phyloP scores from a whole-genome alignment of 92 coral and sea anemone genomes.

The Palythoa caribaeorum region DNA sequence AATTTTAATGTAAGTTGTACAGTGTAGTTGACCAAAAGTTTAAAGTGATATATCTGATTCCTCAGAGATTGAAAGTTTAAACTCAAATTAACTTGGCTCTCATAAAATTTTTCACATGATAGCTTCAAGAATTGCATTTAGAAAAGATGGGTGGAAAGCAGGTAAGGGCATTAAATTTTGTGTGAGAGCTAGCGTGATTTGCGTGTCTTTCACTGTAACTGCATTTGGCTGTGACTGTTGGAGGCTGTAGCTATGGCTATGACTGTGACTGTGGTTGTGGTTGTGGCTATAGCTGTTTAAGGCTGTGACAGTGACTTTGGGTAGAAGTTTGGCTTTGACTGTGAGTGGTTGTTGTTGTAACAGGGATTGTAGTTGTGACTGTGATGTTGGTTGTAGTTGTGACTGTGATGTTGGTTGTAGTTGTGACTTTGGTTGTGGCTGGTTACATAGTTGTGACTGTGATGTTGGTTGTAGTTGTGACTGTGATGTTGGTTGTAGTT shows the following conservation, averaged over 20 bases:
- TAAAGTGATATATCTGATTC: neutral
- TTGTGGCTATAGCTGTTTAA: neutral
- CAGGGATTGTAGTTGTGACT: no score
- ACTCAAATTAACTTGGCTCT: no score
- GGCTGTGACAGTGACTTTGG: no score
- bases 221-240: neutral
- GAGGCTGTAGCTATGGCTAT: neutral
- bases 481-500: no score
- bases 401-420: no score
- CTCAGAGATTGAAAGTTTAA: neutral
- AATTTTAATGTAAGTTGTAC: no score
- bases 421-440: no score
- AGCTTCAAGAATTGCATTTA: slow-evolving; percentile 91
- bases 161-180: slow-evolving; percentile 37
- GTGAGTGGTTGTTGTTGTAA: no score
- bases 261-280: neutral
- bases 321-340: no score
- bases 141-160: slow-evolving; percentile 89
- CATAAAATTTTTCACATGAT: neutral
- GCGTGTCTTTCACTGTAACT: neutral
- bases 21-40: neutral
- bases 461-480: no score
- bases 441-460: no score
- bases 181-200: neutral
- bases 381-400: no score